Evolutionary conservation across 2,797 vertebrate species (phyloP).

Genomic region (Anabas testudineus): DNA sequence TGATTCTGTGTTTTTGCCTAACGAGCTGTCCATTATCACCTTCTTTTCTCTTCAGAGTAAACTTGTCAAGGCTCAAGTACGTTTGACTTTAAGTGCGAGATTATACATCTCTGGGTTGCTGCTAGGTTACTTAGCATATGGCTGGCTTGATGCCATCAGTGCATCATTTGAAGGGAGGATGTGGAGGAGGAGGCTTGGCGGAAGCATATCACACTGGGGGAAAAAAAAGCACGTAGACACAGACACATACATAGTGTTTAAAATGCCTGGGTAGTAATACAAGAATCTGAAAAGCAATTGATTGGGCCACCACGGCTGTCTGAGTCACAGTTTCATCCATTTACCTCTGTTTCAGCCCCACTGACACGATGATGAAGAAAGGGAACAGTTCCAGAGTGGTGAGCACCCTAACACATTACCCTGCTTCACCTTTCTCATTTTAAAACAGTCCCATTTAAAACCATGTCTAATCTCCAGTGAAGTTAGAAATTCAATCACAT

Average conservation of each 20-base stretch:
- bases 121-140: slow-evolving; percentile 64
- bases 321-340: slow-evolving; percentile 61
- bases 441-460: slow-evolving; percentile 41
- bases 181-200: background rate
- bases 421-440: slow-evolving; percentile 31
- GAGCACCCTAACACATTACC: slow-evolving; percentile 51
- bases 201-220: slow-evolving; percentile 28
- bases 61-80: slow-evolving; percentile 34
- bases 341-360: slow-evolving; percentile 51
- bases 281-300: slow-evolving; percentile 62
- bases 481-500: background rate
- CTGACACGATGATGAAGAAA: slow-evolving; percentile 42
- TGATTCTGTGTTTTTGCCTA: slow-evolving; percentile 50
- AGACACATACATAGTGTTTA: slow-evolving; percentile 63
- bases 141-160: slow-evolving; percentile 55
- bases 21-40: slow-evolving; percentile 52
- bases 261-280: slow-evolving; percentile 56
- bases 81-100: slow-evolving; percentile 48
- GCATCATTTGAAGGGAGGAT: slow-evolving; percentile 49
- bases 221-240: slow-evolving; percentile 8
- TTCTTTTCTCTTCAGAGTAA: slow-evolving; percentile 45
- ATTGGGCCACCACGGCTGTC: slow-evolving; percentile 57
- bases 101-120: slow-evolving; percentile 46
- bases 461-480: background rate
- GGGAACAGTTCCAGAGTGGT: slow-evolving; percentile 43